Percentiles rank a stretch among this genome's conserved stretches.
These are phyloP conservation scores for Spisula subtruncata DNA, from an alignment of 2,888 invertebrate genomes.

Conservation along the genomic window DNA sequence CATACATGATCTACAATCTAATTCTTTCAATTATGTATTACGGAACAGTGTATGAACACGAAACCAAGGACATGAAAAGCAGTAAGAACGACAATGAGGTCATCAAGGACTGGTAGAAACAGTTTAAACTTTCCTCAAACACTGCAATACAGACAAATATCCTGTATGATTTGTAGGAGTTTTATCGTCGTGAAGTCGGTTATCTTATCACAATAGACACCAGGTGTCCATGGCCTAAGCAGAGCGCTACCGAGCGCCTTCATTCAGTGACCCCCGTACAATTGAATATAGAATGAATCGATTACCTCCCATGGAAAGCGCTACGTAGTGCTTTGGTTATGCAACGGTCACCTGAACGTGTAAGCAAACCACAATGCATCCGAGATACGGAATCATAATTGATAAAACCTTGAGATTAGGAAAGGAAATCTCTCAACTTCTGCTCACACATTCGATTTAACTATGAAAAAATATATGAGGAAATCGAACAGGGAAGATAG, in stretches of 20 bases:
- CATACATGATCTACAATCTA: too few relatives aligned
- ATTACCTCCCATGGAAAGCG: too few relatives aligned
- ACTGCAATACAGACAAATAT: conserved; percentile 46
- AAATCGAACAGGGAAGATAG: too few relatives aligned
- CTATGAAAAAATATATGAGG: too few relatives aligned
- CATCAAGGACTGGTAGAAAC: conserved; percentile 48
- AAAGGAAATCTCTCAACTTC: not conserved
- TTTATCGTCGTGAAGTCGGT: not conserved
- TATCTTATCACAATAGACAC: not conserved
- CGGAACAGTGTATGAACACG: conserved; percentile 45
- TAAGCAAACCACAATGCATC: conserved; percentile 30
- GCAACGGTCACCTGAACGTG: conserved; percentile 22
- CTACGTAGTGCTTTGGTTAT: too few relatives aligned
- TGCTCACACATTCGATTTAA: conserved; percentile 43
- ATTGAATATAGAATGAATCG: too few relatives aligned
- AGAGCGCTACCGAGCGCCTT: too few relatives aligned
- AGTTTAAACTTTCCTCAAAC: conserved; percentile 38
- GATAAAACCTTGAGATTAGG: conserved; percentile 1
- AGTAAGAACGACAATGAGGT: conserved; percentile 36
- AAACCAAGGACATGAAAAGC: conserved; percentile 35
- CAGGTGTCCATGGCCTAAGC: too few relatives aligned
- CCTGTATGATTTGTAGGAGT: conserved; percentile 33
- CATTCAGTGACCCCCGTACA: too few relatives aligned
- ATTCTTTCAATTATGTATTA: not conserved
- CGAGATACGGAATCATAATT: not conserved